A percentile compares a stretch with the other conserved stretches of the same genome.
Evolutionary conservation across 2,797 vertebrate genomes (phyloP).

Genomic region (Hemibagrus guttatus): DNA sequence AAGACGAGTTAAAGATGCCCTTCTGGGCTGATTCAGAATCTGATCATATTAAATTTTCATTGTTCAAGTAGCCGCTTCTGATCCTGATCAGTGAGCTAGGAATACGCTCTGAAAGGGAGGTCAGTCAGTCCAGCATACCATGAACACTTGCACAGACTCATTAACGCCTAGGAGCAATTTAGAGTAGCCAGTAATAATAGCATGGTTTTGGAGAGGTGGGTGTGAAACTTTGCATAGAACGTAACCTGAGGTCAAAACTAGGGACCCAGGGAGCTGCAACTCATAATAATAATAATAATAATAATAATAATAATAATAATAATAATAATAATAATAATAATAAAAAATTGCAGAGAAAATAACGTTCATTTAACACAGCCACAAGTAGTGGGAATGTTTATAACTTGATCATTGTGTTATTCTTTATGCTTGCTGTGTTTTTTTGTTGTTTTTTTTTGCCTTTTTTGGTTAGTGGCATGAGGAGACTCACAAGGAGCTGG

Average conservation of each 20-base stretch:
- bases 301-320: neutral
- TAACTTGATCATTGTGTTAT: neutral
- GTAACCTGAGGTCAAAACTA: neutral
- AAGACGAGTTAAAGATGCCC: neutral
- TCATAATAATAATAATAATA: neutral
- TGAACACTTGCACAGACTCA: neutral
- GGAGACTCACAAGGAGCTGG: constrained; percentile 83
- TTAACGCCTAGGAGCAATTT: neutral
- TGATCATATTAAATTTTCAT: neutral
- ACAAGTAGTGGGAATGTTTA: neutral
- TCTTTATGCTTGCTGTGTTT: neutral
- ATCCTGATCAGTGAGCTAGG: neutral
- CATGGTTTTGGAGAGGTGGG: neutral
- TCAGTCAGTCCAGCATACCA: neutral
- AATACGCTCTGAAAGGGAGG: neutral
- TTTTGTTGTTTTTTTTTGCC: neutral
- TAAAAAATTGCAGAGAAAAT: neutral
- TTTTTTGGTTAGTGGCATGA: neutral
- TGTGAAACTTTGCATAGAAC: neutral
- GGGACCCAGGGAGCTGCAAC: neutral
- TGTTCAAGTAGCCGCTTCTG: neutral
- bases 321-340: neutral
- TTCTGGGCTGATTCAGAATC: neutral
- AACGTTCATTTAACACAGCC: neutral
- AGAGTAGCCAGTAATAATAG: neutral